Evolutionary conservation across 2,888 invertebrate species (phyloP).

Genomic region (Leucophenga maculata): DNA sequence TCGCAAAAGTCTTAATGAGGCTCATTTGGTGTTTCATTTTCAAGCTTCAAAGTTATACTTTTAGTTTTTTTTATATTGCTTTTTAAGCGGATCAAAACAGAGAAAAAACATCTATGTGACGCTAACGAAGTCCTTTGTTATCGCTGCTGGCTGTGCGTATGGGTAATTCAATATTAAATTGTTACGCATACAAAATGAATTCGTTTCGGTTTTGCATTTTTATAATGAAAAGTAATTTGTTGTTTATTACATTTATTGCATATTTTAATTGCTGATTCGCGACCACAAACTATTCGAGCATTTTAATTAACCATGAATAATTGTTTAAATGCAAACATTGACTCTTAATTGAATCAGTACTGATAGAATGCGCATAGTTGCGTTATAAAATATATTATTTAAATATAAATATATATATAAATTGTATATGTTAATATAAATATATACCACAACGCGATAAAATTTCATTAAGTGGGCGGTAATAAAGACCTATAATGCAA

Average conservation of each 20-base stretch:
- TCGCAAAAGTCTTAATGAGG: constrained; percentile 36
- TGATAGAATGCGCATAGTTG: too few relatives aligned
- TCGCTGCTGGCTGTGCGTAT: neutral
- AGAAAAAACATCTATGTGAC: neutral
- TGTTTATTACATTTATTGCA: too few relatives aligned
- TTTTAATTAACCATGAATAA: neutral
- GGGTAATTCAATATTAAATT: neutral
- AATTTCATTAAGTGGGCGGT: neutral
- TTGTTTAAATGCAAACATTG: neutral
- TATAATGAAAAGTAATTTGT: too few relatives aligned
- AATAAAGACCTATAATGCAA: too few relatives aligned
- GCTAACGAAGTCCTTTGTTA: constrained; percentile 6
- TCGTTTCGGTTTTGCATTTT: too few relatives aligned
- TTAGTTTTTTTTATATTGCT: constrained; percentile 2
- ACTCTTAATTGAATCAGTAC: neutral
- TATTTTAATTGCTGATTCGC: neutral
- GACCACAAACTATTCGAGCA: neutral
- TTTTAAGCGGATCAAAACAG: neutral
- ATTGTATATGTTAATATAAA: too few relatives aligned
- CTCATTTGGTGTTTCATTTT: constrained; percentile 36
- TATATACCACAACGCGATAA: neutral
- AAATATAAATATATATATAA: too few relatives aligned
- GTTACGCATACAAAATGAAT: too few relatives aligned
- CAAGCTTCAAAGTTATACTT: neutral
- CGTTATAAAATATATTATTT: too few relatives aligned